Evolutionary conservation across 2,113 vertebrate species (phyloP).

Genomic region (Seriola dumerili): DNA sequence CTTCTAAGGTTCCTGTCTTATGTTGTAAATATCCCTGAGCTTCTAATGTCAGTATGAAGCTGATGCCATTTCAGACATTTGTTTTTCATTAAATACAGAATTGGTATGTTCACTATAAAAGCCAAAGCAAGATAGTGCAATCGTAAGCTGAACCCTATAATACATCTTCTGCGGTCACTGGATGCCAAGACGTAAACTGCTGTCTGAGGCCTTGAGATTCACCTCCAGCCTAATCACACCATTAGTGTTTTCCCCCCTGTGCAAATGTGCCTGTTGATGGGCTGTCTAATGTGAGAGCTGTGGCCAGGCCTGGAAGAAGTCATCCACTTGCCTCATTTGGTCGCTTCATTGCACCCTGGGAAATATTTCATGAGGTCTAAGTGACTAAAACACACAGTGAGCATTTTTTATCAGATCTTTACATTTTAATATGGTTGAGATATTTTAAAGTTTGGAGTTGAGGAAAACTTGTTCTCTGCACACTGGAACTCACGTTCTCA

Average conservation of each 20-base stretch:
- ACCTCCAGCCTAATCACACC: slow-evolving; percentile 78
- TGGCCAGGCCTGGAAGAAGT: slow-evolving; percentile 72
- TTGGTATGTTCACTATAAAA: slow-evolving; percentile 25
- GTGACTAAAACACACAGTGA: slow-evolving; percentile 84
- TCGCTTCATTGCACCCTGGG: slow-evolving; percentile 81
- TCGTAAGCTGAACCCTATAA: slow-evolving; percentile 19
- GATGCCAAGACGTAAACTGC: slow-evolving; percentile 67
- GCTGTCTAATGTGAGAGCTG: slow-evolving; percentile 78
- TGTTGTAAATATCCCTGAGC: slow-evolving; percentile 33
- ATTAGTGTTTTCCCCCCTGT: slow-evolving; percentile 71
- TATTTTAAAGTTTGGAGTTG: slow-evolving; percentile 72
- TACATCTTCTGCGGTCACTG: slow-evolving; percentile 37
- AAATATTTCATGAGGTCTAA: slow-evolving; percentile 87
- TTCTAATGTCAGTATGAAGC: slow-evolving; percentile 17
- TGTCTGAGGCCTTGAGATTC: slow-evolving; percentile 75
- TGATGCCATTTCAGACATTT: neutral
- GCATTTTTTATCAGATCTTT: slow-evolving; percentile 83
- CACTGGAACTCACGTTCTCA: neutral
- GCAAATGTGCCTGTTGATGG: slow-evolving; percentile 79
- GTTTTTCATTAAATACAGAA: slow-evolving; percentile 5
- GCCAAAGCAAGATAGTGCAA: neutral
- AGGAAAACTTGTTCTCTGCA: slow-evolving; percentile 51
- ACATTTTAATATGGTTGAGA: slow-evolving; percentile 82
- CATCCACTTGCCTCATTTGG: slow-evolving; percentile 77
- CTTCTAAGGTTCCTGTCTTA: slow-evolving; percentile 46